Evolutionary conservation across 2,797 vertebrate species (phyloP), one percentile per base, ranked within the genome.

Genomic region (Rhodeus uyekii): DNA sequence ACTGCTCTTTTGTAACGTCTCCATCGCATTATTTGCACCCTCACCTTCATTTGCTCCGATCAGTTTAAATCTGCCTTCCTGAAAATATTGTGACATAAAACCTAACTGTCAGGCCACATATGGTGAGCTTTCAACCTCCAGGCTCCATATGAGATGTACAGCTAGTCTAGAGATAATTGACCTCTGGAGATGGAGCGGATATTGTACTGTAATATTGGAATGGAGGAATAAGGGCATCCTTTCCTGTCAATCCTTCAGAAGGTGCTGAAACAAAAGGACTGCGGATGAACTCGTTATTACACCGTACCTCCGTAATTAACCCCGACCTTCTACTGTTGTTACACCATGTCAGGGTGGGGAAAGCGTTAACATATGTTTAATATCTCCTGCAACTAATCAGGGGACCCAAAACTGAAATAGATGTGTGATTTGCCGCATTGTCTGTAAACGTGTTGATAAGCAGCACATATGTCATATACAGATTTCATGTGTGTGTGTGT

Each of bases 371-470:
- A 86, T 90, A 83, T 85, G 88, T 90, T 90, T 89, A 63, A 84
- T 85, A 89, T 90, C 89, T 85, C 55, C 76, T 88, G 88, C 86
- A 74, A 77, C 92, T 92, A 94, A 94, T 94, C 92, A 93, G 87
- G 75, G 90, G 84, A 91, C 89, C 90, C 72, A 89, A 72, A 90
- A 90, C 91, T 90, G 90, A 95, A 94, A 94, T 93, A 94, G 93
- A 94, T 6, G 91, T 93, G 93, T 90, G 92, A 94, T 88, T 92
- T 90, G 89, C 86, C 91, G 90, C 87, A 85, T 91, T 87, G 91
- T 91, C 92, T 90, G 89, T 89, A 92, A 92, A 94, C 87, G 93
- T 95, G 95, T 94, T 94, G 93, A 94, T 94, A 93, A 93, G 93
- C 86, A 87, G 87, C 92, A 93, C 92, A 92, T 90, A 89, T 93